Evolutionary conservation across 2,113 vertebrate species (phyloP).

Genomic region (Dicaeum eximium): DNA sequence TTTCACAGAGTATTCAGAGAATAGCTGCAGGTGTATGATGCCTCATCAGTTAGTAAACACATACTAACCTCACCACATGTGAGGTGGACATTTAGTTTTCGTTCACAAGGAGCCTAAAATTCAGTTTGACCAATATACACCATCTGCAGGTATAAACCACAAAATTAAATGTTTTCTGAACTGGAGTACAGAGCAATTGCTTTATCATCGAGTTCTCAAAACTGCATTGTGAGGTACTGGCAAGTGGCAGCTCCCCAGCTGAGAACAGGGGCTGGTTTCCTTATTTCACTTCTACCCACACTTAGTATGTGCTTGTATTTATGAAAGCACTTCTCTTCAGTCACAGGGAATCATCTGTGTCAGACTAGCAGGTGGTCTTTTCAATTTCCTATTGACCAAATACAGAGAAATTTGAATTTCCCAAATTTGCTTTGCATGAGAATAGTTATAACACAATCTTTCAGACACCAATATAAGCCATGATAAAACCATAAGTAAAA

Average conservation of each 20-base stretch:
- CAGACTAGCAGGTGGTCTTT: neutral
- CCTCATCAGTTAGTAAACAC: neutral
- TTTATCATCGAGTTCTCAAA: neutral
- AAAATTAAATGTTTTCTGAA: neutral
- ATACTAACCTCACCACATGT: too few relatives aligned
- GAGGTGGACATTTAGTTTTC: neutral
- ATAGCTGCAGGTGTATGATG: neutral
- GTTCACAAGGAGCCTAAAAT: neutral
- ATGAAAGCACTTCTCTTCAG: neutral
- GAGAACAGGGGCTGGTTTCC: neutral
- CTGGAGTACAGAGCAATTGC: neutral
- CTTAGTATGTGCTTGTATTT: neutral
- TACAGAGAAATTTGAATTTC: neutral
- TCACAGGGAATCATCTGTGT: neutral
- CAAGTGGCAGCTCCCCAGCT: neutral
- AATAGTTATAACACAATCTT: neutral
- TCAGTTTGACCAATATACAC: too few relatives aligned
- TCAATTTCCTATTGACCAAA: neutral
- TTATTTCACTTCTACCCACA: neutral
- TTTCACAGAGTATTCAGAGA: neutral
- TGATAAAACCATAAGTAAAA: neutral
- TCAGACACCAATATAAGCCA: neutral
- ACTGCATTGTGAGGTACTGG: neutral
- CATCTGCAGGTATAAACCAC: neutral
- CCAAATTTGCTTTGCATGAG: neutral